Conservation (phyloP, 2,797 vertebrate species). For the Darevskia mixta region DNA sequence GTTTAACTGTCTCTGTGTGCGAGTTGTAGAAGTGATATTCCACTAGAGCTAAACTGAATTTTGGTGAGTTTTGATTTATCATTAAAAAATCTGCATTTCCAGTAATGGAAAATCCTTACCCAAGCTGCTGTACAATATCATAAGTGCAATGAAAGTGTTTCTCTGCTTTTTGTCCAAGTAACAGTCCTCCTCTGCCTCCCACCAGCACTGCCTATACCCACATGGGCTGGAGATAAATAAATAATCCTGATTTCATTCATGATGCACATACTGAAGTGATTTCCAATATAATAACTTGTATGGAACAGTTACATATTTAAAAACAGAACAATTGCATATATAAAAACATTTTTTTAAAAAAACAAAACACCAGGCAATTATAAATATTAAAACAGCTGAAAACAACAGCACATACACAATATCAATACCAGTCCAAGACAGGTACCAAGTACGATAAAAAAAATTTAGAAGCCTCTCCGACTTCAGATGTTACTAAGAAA, state of each 20-base stretch:
- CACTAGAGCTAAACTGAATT: neutral
- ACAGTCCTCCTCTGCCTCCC: neutral
- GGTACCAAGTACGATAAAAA: too few relatives aligned
- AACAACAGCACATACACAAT: too few relatives aligned
- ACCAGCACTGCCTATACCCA: neutral
- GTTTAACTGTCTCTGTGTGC: neutral
- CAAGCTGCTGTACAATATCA: neutral
- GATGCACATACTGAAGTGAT: neutral
- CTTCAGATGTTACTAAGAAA: too few relatives aligned
- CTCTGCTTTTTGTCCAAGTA: neutral
- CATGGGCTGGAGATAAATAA: neutral
- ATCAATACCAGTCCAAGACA: too few relatives aligned
- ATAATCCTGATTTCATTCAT: too few relatives aligned
- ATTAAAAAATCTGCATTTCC: neutral
- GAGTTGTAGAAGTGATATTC: constrained; percentile 6
- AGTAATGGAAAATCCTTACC: neutral
- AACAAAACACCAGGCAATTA: too few relatives aligned
- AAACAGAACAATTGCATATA: too few relatives aligned
- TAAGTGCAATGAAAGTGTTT: neutral
- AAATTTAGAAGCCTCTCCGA: too few relatives aligned
- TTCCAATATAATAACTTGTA: too few relatives aligned
- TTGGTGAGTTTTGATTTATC: neutral
- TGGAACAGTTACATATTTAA: too few relatives aligned
- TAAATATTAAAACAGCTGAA: too few relatives aligned
- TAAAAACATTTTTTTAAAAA: too few relatives aligned